Evolutionary conservation across 1,140 invertebrate species (phyloP).

Genomic region (Hylaeus anthracinus): DNA sequence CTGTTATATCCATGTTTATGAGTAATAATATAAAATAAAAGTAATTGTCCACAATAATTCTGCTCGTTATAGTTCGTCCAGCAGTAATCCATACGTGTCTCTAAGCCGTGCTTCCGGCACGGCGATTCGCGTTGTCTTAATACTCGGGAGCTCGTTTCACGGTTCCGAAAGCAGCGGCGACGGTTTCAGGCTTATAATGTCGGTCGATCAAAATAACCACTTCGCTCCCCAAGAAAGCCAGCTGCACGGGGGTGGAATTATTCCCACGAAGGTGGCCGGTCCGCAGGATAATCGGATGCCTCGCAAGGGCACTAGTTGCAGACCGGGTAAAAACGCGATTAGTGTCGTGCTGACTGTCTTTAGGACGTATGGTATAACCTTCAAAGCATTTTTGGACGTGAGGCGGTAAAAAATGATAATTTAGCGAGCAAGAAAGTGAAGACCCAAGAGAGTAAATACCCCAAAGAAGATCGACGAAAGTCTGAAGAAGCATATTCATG

Average conservation of each 20-base stretch:
- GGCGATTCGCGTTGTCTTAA: constrained; percentile 45
- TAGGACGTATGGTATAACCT: too few species aligned
- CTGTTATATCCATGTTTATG: background rate
- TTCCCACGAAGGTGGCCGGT: constrained; percentile 69
- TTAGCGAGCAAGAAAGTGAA: too few species aligned
- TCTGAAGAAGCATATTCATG: too few species aligned
- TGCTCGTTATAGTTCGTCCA: constrained; percentile 16
- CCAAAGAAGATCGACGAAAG: too few species aligned
- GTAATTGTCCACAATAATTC: constrained; percentile 26
- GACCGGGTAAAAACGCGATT: constrained; percentile 70
- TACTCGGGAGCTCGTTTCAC: constrained; percentile 65
- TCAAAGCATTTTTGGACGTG: too few species aligned
- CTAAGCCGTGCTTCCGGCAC: constrained; percentile 19
- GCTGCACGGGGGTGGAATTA: constrained; percentile 61
- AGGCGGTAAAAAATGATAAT: too few species aligned
- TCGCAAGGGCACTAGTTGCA: constrained; percentile 42
- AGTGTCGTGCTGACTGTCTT: constrained; percentile 56
- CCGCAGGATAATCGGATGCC: constrained; percentile 72
- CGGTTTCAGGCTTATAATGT: constrained; percentile 55
- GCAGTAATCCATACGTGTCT: constrained; percentile 44
- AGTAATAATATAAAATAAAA: too few species aligned
- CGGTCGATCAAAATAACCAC: constrained; percentile 63
- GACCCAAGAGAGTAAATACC: too few species aligned
- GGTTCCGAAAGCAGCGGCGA: constrained; percentile 57
- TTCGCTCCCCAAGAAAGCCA: constrained; percentile 40